Evolutionary conservation across 2,113 vertebrate genomes (phyloP).

Genomic region (Tichodroma muraria): DNA sequence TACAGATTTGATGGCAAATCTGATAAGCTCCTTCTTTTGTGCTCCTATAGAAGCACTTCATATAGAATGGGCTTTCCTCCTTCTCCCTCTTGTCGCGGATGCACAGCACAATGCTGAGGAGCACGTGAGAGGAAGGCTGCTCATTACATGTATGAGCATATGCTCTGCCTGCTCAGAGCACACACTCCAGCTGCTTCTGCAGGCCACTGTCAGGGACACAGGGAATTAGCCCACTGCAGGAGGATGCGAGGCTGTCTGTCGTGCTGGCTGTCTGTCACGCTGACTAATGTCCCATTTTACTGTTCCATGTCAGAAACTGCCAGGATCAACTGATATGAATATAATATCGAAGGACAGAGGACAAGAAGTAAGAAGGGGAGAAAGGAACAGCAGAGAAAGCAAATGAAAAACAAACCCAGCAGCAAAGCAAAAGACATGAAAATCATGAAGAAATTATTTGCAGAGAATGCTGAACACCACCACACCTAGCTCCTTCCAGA

Average conservation of each 20-base stretch:
- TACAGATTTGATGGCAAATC: conserved; percentile 41
- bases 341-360: neutral
- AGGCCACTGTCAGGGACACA: neutral
- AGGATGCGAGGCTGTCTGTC: neutral
- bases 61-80: conserved; percentile 18
- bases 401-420: neutral
- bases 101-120: conserved; percentile 12
- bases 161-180: conserved; percentile 56
- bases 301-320: neutral
- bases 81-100: conserved; percentile 41
- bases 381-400: neutral
- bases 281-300: conserved; percentile 1
- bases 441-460: neutral
- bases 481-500: neutral
- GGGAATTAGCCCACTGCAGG: conserved; percentile 21
- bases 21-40: conserved; percentile 8
- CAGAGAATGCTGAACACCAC: neutral
- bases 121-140: conserved; percentile 11
- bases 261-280: neutral
- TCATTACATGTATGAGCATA: conserved; percentile 5
- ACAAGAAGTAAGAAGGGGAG: neutral
- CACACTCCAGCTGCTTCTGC: conserved; percentile 22
- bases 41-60: neutral
- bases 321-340: neutral
- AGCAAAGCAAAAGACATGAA: neutral